Percentiles rank a stretch among this genome's conserved stretches.
phyloP scores from a whole-genome alignment of 1,140 invertebrate species.

The Fopius arisanus region DNA sequence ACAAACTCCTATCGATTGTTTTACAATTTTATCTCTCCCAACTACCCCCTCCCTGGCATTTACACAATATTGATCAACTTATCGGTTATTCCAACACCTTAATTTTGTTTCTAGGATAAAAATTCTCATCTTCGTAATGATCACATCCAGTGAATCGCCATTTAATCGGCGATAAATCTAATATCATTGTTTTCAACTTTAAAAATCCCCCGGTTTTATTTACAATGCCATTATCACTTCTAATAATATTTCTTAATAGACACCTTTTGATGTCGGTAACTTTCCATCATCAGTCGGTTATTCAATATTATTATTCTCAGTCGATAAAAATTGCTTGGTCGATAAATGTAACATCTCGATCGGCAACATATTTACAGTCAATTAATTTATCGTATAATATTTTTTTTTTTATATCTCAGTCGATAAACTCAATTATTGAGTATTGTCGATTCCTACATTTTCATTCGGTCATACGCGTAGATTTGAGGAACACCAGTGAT shows the following conservation, averaged over 20 bases:
- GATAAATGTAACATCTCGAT: background rate
- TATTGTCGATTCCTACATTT: constrained; percentile 8
- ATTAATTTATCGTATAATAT: background rate
- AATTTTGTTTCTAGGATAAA: constrained; percentile 4
- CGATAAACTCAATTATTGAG: background rate
- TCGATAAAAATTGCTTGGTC: constrained; percentile 16
- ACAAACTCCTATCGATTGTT: constrained; percentile 2
- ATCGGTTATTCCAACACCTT: background rate
- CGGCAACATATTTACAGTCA: background rate
- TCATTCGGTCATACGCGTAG: background rate
- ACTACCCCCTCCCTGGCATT: background rate
- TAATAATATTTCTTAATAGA: background rate
- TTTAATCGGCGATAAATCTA: background rate
- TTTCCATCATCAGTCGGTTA: constrained; percentile 10
- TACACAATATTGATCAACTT: background rate
- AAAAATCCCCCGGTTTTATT: background rate
- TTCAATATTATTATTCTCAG: background rate
- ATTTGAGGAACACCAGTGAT: background rate
- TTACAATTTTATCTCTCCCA: background rate
- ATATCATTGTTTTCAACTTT: constrained; percentile 2
- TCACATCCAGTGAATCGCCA: background rate
- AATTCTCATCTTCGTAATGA: background rate
- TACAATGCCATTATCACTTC: background rate
- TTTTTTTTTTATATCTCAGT: background rate
- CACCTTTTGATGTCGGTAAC: background rate